Conservation (phyloP, 2,888 invertebrate species). For the Lasioglossum calceatum region DNA sequence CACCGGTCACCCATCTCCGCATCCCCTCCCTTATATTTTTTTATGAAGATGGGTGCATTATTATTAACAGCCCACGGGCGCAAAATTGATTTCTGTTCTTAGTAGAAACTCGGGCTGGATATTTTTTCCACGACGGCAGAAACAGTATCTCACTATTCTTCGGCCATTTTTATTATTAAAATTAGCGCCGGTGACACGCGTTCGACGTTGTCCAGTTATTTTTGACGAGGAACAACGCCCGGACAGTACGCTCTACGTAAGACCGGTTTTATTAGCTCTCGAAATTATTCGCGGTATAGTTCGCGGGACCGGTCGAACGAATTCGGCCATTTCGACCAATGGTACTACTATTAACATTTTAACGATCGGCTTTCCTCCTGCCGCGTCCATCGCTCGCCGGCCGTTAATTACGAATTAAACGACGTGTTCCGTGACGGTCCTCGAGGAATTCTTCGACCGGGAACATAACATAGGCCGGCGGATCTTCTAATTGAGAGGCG, state of each 20-base stretch:
- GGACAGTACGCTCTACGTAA: conserved; percentile 10
- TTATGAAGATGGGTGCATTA: too few species aligned
- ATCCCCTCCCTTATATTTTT: too few species aligned
- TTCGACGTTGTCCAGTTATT: not conserved
- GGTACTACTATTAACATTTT: conserved; percentile 38
- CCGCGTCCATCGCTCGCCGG: not conserved
- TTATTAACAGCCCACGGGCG: too few species aligned
- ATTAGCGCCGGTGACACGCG: not conserved
- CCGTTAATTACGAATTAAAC: conserved; percentile 32
- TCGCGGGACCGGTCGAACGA: not conserved
- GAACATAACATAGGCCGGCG: not conserved
- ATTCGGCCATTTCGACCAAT: not conserved
- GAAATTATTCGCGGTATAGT: conserved; percentile 22
- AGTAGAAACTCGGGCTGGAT: not conserved
- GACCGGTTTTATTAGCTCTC: conserved; percentile 32
- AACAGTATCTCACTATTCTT: not conserved
- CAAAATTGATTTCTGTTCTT: too few species aligned
- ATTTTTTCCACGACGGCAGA: not conserved
- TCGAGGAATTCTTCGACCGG: not conserved
- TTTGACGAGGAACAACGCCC: not conserved
- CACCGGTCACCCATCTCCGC: too few species aligned
- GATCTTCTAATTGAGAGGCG: not conserved
- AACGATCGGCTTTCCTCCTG: conserved; percentile 9
- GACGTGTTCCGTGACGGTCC: not conserved
- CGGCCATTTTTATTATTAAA: not conserved